phyloP scores from a whole-genome alignment of 2,113 vertebrate species.

The Sinocyclocheilus maitianheensis region DNA sequence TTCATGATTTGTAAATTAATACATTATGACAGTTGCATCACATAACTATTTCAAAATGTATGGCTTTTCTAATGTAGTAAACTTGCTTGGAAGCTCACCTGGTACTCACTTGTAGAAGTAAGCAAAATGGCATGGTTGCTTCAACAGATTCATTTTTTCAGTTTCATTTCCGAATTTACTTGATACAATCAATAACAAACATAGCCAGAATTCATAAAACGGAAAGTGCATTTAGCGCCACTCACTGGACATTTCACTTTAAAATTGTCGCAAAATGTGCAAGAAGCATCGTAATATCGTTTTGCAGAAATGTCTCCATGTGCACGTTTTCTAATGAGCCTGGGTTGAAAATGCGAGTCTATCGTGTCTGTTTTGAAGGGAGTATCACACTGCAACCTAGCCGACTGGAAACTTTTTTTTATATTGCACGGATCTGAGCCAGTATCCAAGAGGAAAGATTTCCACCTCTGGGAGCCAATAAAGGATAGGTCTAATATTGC shows the following conservation, averaged over 20 bases:
- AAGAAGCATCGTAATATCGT: background rate
- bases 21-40: background rate
- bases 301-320: background rate
- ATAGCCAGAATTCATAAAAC: background rate
- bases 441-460: constrained; percentile 46
- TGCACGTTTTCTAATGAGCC: background rate
- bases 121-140: background rate
- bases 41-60: background rate
- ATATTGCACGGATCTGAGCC: constrained; percentile 47
- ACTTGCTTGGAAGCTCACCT: background rate
- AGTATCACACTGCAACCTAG: constrained; percentile 26
- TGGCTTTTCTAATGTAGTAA: background rate
- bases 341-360: background rate
- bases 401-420: constrained; percentile 32
- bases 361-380: constrained; percentile 10
- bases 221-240: background rate
- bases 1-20: background rate
- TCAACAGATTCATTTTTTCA: background rate
- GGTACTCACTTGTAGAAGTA: background rate
- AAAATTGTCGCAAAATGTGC: background rate
- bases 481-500: constrained; percentile 24
- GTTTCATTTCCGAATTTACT: background rate
- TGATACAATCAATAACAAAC: background rate
- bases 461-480: constrained; percentile 42
- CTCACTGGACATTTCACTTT: background rate